A percentile compares a stretch with the other conserved stretches of the same genome.
Conservation (phyloP, 2,888 invertebrate genomes). For the Aethes cnicana region DNA sequence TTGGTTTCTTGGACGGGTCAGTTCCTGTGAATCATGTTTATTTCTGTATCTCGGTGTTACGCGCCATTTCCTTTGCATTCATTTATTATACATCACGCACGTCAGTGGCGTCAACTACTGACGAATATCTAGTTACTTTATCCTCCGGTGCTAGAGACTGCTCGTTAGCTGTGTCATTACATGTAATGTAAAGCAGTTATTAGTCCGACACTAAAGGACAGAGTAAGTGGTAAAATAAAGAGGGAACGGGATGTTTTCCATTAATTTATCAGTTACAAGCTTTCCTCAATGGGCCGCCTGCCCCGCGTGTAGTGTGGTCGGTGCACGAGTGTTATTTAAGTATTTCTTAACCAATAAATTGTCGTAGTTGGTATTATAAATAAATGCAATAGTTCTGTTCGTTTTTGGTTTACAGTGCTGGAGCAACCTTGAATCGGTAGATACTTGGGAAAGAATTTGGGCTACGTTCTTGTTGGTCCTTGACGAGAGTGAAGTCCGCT, state of each 20-base stretch:
- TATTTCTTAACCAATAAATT: no score
- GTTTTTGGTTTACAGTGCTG: no score
- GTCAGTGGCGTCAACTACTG: neutral
- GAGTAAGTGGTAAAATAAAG: constrained; percentile 20
- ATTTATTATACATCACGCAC: neutral
- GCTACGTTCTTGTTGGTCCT: no score
- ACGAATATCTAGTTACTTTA: constrained; percentile 8
- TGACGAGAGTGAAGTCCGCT: neutral
- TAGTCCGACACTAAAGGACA: constrained; percentile 15
- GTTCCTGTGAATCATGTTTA: no score
- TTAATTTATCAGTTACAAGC: neutral
- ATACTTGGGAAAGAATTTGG: no score
- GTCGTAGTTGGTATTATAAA: no score
- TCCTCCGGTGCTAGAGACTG: constrained; percentile 12
- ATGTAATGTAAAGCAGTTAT: constrained; percentile 25
- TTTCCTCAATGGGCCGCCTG: constrained; percentile 1
- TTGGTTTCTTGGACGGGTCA: no score
- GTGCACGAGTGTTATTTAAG: no score
- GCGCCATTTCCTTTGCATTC: neutral
- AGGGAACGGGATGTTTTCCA: constrained; percentile 12
- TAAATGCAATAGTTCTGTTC: no score
- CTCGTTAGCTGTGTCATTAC: constrained; percentile 17
- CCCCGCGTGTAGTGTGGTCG: constrained; percentile 5
- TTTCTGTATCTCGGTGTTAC: no score
- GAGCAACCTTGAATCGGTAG: no score